Evolutionary conservation across 2,113 vertebrate genomes (phyloP).

Genomic region (Dromaius novaehollandiae): DNA sequence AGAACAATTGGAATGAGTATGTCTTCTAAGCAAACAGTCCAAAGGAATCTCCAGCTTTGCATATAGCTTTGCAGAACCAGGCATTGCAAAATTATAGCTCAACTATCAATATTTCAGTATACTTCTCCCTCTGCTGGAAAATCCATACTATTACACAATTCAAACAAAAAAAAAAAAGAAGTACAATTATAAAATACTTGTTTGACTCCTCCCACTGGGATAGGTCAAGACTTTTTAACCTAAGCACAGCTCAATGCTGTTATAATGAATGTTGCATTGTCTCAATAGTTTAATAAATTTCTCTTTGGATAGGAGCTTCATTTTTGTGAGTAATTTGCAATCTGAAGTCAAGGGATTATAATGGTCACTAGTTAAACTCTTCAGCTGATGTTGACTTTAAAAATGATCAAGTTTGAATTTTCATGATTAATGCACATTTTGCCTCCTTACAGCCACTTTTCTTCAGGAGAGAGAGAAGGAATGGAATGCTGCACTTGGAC

Average conservation of each 20-base stretch:
- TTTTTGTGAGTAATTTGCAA: neutral
- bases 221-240: neutral
- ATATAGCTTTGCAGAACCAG: neutral
- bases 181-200: neutral
- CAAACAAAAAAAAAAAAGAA: neutral
- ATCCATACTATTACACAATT: neutral
- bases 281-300: slow-evolving; percentile 7
- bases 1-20: neutral
- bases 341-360: neutral
- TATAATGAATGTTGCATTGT: neutral
- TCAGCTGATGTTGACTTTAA: neutral
- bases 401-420: neutral
- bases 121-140: slow-evolving; percentile 63
- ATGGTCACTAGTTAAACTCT: neutral
- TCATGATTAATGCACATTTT: neutral
- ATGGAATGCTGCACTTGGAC: neutral
- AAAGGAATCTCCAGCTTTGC: neutral
- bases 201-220: slow-evolving; percentile 33
- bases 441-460: neutral
- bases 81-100: neutral
- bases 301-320: neutral
- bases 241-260: neutral
- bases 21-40: neutral
- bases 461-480: neutral
- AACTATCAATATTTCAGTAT: neutral